These are phyloP conservation scores for Macrobrachium rosenbergii DNA, from an alignment of 1,140 invertebrate species.

Conservation along the genomic window DNA sequence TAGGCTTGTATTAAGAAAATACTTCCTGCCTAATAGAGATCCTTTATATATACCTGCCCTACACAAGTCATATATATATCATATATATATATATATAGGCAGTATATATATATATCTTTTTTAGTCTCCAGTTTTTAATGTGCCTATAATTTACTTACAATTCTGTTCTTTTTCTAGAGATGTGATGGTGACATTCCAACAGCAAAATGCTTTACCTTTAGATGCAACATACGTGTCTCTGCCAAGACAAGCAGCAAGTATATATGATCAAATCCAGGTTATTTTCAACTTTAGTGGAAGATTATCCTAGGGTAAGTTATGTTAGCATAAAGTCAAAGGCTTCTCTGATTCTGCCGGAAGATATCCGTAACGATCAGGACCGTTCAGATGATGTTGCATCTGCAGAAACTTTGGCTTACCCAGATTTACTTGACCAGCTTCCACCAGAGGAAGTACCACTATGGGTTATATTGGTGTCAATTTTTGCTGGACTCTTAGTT, in stretches of 20 bases:
- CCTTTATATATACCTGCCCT: too few species aligned
- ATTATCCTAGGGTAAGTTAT: constrained; percentile 86
- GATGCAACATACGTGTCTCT: constrained; percentile 84
- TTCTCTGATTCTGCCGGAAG: constrained; percentile 79
- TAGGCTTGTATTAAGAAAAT: too few species aligned
- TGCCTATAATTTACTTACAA: background rate
- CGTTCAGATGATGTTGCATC: constrained; percentile 74
- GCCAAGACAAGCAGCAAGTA: constrained; percentile 81
- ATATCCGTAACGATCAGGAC: constrained; percentile 80
- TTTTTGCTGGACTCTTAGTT: constrained; percentile 83
- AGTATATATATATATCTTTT: too few species aligned
- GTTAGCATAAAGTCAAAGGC: constrained; percentile 86
- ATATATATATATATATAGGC: too few species aligned
- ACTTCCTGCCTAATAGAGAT: too few species aligned
- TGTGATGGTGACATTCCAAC: constrained; percentile 80
- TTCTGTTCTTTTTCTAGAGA: constrained; percentile 74
- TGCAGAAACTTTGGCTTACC: constrained; percentile 86
- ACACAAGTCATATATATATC: too few species aligned
- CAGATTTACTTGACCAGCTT: constrained; percentile 79
- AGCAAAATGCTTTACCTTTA: constrained; percentile 88
- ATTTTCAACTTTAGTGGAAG: constrained; percentile 88
- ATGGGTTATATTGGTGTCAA: constrained; percentile 87
- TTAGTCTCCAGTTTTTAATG: too few species aligned
- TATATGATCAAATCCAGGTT: constrained; percentile 84
- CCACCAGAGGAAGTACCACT: constrained; percentile 79